Percentiles rank a stretch among this genome's conserved stretches.
These are phyloP conservation scores for Arctia plantaginis DNA, from an alignment of 2,888 invertebrate genomes.

Conservation along the genomic window DNA sequence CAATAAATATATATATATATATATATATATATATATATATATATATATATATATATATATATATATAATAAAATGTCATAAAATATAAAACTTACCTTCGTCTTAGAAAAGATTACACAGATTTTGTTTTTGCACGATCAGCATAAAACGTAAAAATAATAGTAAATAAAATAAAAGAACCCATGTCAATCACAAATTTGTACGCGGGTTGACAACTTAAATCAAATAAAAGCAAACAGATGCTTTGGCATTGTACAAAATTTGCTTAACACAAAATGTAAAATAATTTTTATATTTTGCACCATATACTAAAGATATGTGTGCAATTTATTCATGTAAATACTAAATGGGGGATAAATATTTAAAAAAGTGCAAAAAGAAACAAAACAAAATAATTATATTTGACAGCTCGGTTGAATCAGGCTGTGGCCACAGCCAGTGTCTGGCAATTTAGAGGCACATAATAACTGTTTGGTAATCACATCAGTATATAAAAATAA, in stretches of 20 bases:
- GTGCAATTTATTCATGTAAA: neutral
- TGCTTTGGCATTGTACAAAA: neutral
- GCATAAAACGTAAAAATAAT: slow-evolving; percentile 18
- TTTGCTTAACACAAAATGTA: slow-evolving; percentile 14
- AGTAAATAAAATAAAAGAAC: slow-evolving; percentile 37
- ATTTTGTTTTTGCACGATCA: slow-evolving; percentile 16
- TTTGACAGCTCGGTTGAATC: too few relatives aligned
- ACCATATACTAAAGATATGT: neutral
- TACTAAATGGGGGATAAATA: neutral
- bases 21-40: too few relatives aligned
- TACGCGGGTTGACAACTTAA: slow-evolving; percentile 33
- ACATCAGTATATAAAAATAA: neutral
- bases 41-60: too few relatives aligned
- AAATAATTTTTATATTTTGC: neutral
- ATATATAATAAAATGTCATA: too few relatives aligned
- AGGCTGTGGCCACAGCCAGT: neutral
- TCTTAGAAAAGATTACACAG: slow-evolving; percentile 12
- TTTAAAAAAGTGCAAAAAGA: neutral
- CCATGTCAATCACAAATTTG: slow-evolving; percentile 39
- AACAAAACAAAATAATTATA: neutral
- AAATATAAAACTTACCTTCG: neutral
- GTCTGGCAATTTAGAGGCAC: neutral
- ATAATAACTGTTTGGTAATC: neutral
- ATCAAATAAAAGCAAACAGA: slow-evolving; percentile 21
- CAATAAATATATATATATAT: too few relatives aligned